Evolutionary conservation across 2,113 vertebrate species (phyloP), one percentile per base, ranked within the genome.

Genomic region (Percopsis transmontana): DNA sequence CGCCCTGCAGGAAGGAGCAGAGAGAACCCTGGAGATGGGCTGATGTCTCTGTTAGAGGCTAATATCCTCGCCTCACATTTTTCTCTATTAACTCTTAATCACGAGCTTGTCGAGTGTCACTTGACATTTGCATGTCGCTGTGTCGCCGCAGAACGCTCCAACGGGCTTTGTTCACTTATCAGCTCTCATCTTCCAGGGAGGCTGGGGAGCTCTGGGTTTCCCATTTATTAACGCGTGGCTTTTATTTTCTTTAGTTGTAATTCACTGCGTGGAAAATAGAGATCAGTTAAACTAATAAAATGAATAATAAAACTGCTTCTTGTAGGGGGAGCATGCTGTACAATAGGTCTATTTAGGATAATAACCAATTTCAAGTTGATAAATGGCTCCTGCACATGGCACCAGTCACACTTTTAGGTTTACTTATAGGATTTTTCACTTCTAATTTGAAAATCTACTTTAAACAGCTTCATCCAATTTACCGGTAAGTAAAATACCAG

Each of bases 1-100:
- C 27, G 1, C 27, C 27, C 8, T 33, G 27, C 27, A 1, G 8
- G 27, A 33, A 2, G 27, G 27, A 33, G 27, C 27, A 33, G 27
- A 33, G 27, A 6, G 27, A 4, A 33, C 27, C 76, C 21, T 50
- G 81, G 83, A 80, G 82, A 72, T 76, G 64, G 62, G 62, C 85
- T 90, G 87, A 88, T 87, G 79, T 65, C 81, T 86, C 88, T 88
- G 81, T 85, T 83, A 86, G 88, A 86, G 77, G 74, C 78, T 87
- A 83, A 89, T 88, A 87, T 90, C 87, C 88, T 81, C 19, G 58
- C 68, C 79, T 81, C 78, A 74, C 87, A 90, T 89, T 90, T 90
- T 89, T 90, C 86, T 90, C 88, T 81, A 90, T 91, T 90, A 91
- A 88, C 84, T 90, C 87, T 88, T 91, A 90, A 91, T 90, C 86